Conservation (phyloP, 2,797 vertebrate species). For the Protonibea diacanthus region DNA sequence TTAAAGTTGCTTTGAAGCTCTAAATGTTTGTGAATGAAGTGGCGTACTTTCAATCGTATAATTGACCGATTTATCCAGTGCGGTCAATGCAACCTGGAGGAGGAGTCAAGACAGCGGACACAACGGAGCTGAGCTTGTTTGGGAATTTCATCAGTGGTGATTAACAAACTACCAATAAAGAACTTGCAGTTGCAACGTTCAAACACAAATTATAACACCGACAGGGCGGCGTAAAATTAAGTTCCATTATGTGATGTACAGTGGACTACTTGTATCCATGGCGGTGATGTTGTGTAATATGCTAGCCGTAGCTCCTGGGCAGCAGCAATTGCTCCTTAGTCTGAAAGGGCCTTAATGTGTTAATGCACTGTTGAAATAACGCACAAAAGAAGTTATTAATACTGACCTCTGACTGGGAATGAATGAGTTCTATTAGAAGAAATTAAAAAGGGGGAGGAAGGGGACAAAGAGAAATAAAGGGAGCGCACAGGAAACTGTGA, state of each 20-base stretch:
- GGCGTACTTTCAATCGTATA: background rate
- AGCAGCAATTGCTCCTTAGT: slow-evolving; percentile 23
- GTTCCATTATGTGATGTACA: background rate
- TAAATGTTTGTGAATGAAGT: background rate
- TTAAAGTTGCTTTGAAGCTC: background rate
- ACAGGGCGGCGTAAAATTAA: slow-evolving; percentile 15
- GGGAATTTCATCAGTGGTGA: background rate
- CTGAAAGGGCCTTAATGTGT: slow-evolving; percentile 41
- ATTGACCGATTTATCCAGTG: background rate
- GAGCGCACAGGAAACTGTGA: slow-evolving; percentile 46
- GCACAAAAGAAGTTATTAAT: slow-evolving; percentile 58
- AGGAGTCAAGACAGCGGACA: slow-evolving; percentile 6
- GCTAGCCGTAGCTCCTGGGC: slow-evolving; percentile 26
- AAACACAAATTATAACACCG: slow-evolving; percentile 21
- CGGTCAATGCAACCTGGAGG: background rate
- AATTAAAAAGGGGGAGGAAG: slow-evolving; percentile 40
- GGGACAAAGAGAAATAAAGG: slow-evolving; percentile 30
- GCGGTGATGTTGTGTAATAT: background rate
- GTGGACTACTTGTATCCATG: slow-evolving; percentile 9
- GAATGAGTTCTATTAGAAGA: slow-evolving; percentile 46
- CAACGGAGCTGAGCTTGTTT: background rate
- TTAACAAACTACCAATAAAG: slow-evolving; percentile 1
- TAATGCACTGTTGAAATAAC: slow-evolving; percentile 45
- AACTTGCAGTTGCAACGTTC: background rate
- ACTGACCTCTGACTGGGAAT: slow-evolving; percentile 60